Base-by-base conservation (phyloP, 2,113 vertebrate genomes). In the Gopherus evgoodei region DNA sequence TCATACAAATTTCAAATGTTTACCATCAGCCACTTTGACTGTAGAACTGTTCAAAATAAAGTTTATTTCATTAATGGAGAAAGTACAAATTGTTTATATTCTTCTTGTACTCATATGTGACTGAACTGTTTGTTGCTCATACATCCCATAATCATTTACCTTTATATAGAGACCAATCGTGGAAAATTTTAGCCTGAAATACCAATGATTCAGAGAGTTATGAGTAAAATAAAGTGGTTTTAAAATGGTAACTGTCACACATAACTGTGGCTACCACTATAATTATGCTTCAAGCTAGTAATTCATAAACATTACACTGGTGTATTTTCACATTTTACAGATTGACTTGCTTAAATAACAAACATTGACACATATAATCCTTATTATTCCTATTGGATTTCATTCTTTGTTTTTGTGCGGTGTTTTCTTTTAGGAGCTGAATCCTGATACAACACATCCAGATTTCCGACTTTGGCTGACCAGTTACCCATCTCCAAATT, bases 381-480 rank as follows among this genome's bases (percentile, higher is more conserved):
- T 19, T 57, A 12, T 22, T 17, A 19, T 80, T 52, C 35, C 25
- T 59, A 84, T 59, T 6, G 47, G n/a, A 29, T 79, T 65, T 29
- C 42, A 13, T 56, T 47, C 57, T 42, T 31, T 50, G 69, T 22
- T 92, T 80, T 78, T 83, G 13, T 90, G 42, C 78, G 80, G 31
- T 83, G 93, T 93, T 35, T 95, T 90, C 27, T 95, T 94, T 11
- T 93, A 99, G 99, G 99, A 99, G 87, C 95, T 99, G 90, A 99
- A 98, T 93, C 98, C 98, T 27, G 99, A 99, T 35, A 96, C 97
- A 17, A 99, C 99, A 8, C 99, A 99, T 88, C 99, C 99, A 31
- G 99, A 99, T 96, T 99, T 99, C 97, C 98, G 99, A 21, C 94
- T 99, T 50, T 99, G 99, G 99, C 97, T 99, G 91, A 99, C 99